Conservation (phyloP, 2,113 vertebrate genomes). For the Falco punctatus region DNA sequence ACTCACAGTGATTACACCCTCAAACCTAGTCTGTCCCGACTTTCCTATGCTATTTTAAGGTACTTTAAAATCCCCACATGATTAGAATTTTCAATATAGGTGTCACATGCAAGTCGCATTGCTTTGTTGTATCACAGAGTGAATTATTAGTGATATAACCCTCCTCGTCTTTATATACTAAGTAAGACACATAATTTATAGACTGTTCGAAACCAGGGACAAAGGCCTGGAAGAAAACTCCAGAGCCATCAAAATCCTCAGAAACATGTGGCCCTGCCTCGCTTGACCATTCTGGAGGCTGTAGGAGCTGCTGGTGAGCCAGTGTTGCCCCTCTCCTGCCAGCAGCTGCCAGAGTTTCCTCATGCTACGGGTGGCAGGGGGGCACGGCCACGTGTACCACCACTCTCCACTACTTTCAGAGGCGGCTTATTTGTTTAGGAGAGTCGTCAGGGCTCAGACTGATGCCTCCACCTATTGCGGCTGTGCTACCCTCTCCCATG, state of each 20-base stretch:
- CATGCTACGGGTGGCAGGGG: accelerated
- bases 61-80: not conserved
- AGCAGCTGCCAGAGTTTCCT: not conserved
- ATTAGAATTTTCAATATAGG: not conserved
- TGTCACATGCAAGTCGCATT: not conserved
- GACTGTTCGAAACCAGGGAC: not conserved
- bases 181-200: not conserved
- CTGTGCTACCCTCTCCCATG: not conserved
- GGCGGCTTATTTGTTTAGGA: not conserved
- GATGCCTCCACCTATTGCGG: not conserved
- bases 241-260: not conserved
- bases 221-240: not conserved
- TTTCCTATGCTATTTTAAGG: not conserved
- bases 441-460: not conserved
- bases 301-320: not conserved
- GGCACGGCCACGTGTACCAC: accelerated
- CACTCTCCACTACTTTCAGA: not conserved
- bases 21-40: not conserved
- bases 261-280: not conserved
- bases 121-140: not conserved
- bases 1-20: not conserved
- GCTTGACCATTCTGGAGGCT: not conserved
- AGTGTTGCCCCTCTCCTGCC: not conserved
- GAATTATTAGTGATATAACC: not conserved
- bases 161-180: not conserved